Conservation (phyloP, 2,888 invertebrate genomes). For the Troides aeacus region DNA sequence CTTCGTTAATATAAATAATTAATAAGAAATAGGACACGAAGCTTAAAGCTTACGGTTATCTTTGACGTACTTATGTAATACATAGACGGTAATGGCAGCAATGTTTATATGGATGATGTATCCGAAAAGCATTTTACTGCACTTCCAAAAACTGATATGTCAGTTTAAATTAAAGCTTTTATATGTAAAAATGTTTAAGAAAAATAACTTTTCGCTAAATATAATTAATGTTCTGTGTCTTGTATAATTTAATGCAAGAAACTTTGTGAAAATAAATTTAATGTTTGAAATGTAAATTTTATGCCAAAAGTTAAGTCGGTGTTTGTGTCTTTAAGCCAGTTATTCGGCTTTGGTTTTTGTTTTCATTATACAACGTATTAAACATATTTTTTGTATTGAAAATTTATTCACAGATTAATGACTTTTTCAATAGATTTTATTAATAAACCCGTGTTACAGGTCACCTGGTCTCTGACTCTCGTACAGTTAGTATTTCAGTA, state of each 20-base stretch:
- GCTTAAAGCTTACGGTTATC: no score
- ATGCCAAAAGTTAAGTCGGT: constrained; percentile 12
- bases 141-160: background rate
- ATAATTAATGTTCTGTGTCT: constrained; percentile 17
- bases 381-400: background rate
- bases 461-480: no score
- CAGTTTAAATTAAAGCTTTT: background rate
- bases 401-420: no score
- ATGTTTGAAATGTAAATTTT: constrained; percentile 23
- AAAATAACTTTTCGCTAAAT: background rate
- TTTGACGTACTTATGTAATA: no score
- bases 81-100: no score
- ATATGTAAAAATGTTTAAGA: background rate
- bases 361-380: background rate
- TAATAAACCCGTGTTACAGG: no score
- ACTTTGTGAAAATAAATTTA: constrained; percentile 14
- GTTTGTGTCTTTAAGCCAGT: constrained; percentile 15
- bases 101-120: no score
- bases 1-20: no score
- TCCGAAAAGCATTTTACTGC: no score
- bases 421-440: no score
- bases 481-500: no score
- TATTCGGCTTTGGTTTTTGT: constrained; percentile 1
- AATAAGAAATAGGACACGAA: no score
- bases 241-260: constrained; percentile 16